A percentile compares a stretch with the other conserved stretches of the same genome.
Conservation (phyloP, 2,888 invertebrate species). For the Melolontha melolontha region DNA sequence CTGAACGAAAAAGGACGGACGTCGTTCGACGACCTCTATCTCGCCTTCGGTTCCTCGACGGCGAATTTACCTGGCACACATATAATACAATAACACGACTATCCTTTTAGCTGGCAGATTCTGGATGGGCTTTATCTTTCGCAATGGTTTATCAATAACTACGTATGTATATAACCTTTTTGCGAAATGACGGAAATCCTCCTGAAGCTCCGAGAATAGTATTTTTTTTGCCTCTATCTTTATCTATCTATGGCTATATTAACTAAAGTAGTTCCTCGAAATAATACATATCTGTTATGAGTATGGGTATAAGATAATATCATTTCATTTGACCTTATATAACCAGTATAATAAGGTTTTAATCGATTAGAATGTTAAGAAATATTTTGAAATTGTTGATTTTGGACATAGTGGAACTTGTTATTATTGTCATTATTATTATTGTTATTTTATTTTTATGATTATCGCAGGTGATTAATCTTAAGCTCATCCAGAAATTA, state of each 20-base stretch:
- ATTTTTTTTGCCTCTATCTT: background rate
- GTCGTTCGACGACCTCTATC: background rate
- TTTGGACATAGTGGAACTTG: no score
- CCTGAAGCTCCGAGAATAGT: background rate
- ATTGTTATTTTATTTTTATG: no score
- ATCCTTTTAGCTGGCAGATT: slow-evolving; percentile 46
- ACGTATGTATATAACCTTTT: slow-evolving; percentile 22
- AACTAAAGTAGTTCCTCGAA: slow-evolving; percentile 30
- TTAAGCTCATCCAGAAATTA: no score
- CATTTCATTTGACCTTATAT: background rate
- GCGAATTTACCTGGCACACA: slow-evolving; percentile 35
- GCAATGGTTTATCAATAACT: slow-evolving; percentile 45
- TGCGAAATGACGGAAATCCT: slow-evolving; percentile 26
- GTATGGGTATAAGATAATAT: slow-evolving; percentile 10
- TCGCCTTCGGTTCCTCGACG: slow-evolving; percentile 3
- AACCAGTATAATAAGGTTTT: no score
- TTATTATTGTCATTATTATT: no score
- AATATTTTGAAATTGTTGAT: no score
- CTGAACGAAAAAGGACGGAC: slow-evolving; percentile 10
- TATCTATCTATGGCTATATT: slow-evolving; percentile 7
- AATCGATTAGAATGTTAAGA: no score
- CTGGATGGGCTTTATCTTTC: slow-evolving; percentile 41
- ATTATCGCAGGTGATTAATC: no score
- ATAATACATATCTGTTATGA: slow-evolving; percentile 17
- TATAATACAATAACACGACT: slow-evolving; percentile 48